Evolutionary conservation across 2,797 vertebrate species (phyloP), one percentile per base, ranked within the genome.

Genomic region (Chromobotia macracanthus): DNA sequence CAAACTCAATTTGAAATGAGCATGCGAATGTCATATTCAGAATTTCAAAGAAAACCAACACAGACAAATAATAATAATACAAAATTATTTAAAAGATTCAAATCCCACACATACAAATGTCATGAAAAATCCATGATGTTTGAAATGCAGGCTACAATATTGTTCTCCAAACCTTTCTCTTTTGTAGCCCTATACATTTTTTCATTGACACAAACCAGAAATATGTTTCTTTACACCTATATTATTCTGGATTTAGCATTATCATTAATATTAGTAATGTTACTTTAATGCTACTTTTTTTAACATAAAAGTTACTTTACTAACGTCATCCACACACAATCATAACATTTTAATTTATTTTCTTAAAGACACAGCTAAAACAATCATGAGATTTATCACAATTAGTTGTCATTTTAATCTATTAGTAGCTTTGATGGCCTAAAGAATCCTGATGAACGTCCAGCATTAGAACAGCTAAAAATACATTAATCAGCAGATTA

Each of bases 1-100:
- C 55, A 23, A 55, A 25, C 67, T 71, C 56, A 78, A 58, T 51
- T 41, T 15, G 28, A 19, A 71, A 64, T 15, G 65, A 66, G 46
- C 65, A 35, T 12, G 44, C 15, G 56, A 10, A 55, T 50, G 64
- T 35, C 6, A 16, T 70, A 70, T 64, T 71, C 6, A 75, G 31
- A 13, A 53, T 28, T 28, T 28, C 28, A 28, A 28, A 28, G 28
- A 28, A 35, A 35, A 10, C n/a, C 55, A n/a, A 56, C 11, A 61
- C 41, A 63, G 16, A 18, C 1, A 15, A 4, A 61, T 61, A 48
- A 48, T 35, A 61, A 48, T 31, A 9, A 56, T 12, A 41, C 9
- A 41, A 41, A 9, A 41, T 41, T 0, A 28, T 28, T 41, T 41
- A 41, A 41, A 28, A 2, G 28, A 28, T 28, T 28, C 1, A 28